Evolutionary conservation across 2,888 invertebrate species (phyloP).

Genomic region (Antitype chi): DNA sequence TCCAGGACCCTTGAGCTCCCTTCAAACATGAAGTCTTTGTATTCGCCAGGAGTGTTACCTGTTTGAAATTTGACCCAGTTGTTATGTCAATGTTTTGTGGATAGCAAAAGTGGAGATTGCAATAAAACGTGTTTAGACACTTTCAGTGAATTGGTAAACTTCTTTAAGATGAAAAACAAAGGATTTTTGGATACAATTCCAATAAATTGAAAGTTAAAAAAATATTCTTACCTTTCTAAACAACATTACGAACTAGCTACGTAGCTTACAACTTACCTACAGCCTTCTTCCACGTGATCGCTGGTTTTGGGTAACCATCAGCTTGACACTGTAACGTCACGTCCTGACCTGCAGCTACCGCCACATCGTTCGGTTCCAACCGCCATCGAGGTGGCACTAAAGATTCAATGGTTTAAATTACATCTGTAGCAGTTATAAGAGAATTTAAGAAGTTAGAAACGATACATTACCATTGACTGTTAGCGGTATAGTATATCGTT

Average conservation of each 20-base stretch:
- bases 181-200: not conserved
- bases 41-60: slow-evolving; percentile 93
- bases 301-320: slow-evolving; percentile 97
- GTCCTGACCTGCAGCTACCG: slow-evolving; percentile 95
- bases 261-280: slow-evolving; percentile 91
- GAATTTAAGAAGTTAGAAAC: not conserved
- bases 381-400: slow-evolving; percentile 97
- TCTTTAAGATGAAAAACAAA: slow-evolving; percentile 20
- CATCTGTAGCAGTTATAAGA: not conserved
- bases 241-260: not conserved
- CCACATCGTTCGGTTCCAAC: slow-evolving; percentile 95
- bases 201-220: not conserved
- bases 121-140: slow-evolving; percentile 10
- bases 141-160: slow-evolving; percentile 6
- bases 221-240: slow-evolving; percentile 3
- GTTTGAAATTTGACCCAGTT: slow-evolving; percentile 66
- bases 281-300: slow-evolving; percentile 97
- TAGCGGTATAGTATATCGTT: slow-evolving; percentile 94
- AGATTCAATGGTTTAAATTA: slow-evolving; percentile 4
- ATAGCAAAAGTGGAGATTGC: slow-evolving; percentile 20
- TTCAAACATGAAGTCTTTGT: slow-evolving; percentile 95
- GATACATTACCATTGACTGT: slow-evolving; percentile 93
- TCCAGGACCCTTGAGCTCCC: slow-evolving; percentile 94
- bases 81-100: slow-evolving; percentile 66
- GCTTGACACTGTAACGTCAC: slow-evolving; percentile 97